phyloP scores from a whole-genome alignment of 2,797 vertebrate genomes.

The Oophaga sylvatica region DNA sequence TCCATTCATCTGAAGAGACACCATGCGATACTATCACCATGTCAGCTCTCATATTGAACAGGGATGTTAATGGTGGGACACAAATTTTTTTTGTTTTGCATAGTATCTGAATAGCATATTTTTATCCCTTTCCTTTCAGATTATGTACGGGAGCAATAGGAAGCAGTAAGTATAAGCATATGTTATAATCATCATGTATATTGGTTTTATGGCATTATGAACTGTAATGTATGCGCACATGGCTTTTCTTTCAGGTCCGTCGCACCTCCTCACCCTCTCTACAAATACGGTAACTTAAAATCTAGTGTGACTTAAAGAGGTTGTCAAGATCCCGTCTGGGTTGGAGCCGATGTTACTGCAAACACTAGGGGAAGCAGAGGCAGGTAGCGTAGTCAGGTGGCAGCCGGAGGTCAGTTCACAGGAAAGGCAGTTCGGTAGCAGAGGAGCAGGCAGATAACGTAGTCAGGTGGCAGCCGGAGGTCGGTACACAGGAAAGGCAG shows the following conservation, averaged over 20 bases:
- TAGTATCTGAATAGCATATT: not conserved
- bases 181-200: not conserved
- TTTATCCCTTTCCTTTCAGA: constrained; percentile 26
- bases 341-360: no score
- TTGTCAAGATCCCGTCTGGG: not conserved
- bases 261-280: not conserved
- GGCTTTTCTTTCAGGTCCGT: constrained; percentile 25
- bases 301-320: not conserved
- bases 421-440: no score
- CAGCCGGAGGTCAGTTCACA: no score
- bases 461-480: no score
- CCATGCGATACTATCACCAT: no score
- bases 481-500: no score
- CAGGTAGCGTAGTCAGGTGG: no score
- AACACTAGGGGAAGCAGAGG: no score
- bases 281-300: constrained; percentile 33
- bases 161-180: constrained; percentile 43
- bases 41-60: not conserved
- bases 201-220: not conserved
- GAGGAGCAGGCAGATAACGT: no score
- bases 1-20: no score
- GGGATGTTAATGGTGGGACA: not conserved
- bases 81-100: not conserved
- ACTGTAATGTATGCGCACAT: not conserved
- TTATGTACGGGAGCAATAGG: constrained; percentile 29